Percentiles rank a stretch among this genome's conserved stretches.
Conservation (phyloP, 35 echinoderm and acorn worm species). For the Heliocidaris erythrogramma region DNA sequence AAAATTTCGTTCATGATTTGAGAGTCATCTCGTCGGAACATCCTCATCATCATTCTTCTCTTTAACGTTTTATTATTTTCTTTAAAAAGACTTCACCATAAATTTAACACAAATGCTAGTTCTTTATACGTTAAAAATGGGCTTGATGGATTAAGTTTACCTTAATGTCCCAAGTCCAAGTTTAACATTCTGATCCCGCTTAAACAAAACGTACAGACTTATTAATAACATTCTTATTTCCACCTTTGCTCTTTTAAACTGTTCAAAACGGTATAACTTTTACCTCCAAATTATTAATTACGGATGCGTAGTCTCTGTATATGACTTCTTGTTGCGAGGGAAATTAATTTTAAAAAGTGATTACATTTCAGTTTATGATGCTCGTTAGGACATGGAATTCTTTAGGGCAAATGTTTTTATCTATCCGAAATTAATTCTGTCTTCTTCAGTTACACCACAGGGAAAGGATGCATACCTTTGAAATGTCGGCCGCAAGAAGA, state of each 20-base stretch:
- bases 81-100: too few species aligned
- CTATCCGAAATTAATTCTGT: not conserved
- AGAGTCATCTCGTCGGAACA: not conserved
- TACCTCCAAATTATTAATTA: too few species aligned
- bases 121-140: too few species aligned
- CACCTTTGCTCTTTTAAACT: too few species aligned
- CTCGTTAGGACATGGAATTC: not conserved
- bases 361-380: not conserved
- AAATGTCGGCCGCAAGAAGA: not conserved
- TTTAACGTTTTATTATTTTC: too few species aligned
- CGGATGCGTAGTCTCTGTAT: not conserved
- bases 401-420: not conserved
- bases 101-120: too few species aligned
- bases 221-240: too few species aligned
- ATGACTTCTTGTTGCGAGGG: not conserved
- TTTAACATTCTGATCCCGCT: too few species aligned
- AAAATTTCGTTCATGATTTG: slow-evolving; percentile 4
- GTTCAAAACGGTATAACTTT: too few species aligned
- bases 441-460: not conserved
- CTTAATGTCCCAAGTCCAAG: too few species aligned
- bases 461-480: not conserved
- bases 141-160: too few species aligned
- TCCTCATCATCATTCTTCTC: not conserved
- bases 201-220: too few species aligned
- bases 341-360: not conserved